Evolutionary conservation across 2,797 vertebrate species (phyloP), one percentile per base, ranked within the genome.

Genomic region (Manis pentadactyla): DNA sequence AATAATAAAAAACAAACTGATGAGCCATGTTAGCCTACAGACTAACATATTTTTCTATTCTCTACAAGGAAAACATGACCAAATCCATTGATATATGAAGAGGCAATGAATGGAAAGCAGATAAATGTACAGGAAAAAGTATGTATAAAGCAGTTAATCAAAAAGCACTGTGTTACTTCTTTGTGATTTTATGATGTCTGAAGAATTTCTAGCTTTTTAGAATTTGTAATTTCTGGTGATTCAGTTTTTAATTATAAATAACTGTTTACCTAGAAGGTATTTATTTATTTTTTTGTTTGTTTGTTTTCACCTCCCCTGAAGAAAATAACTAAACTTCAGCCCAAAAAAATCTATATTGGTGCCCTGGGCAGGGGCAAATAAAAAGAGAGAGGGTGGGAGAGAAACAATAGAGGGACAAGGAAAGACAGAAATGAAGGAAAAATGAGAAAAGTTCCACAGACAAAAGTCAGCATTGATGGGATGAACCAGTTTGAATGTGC

Each of bases 1-100:
- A 90, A 64, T 57, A 95, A 89, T 51, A 69, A 90, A 92, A 93
- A 95, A 86, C 57, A 77, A 68, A 84, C 81, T 63, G 19, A 71
- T 53, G 29, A 93, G 29, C 5, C 7, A 19, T 64, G 19, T 2
- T 77, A 84, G 4, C 29, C 13, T 31, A 51, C 77, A 75, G 25
- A 68, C 8, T 49, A 71, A 91, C 46, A 49, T 59, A 84, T 73
- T 4, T 37, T 93, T 77, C 25, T 61, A 4, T 37, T 95, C 15
- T 49, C 31, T 82, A 25, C 49, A 46, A 31, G 39, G 86, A 63
- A 53, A 74, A 51, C 37, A n/a, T 71, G 57, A 71, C 39, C 14
- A 93, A 93, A 86, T 42, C 29, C 25, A 71, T 21, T 66, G 31
- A 18, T 31, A 66, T 37, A 79, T 74, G 29, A 77, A 92, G 51